These are phyloP conservation scores for Acrocephalus scirpaceus DNA, from an alignment of 2,797 vertebrate genomes.

Conservation along the genomic window DNA sequence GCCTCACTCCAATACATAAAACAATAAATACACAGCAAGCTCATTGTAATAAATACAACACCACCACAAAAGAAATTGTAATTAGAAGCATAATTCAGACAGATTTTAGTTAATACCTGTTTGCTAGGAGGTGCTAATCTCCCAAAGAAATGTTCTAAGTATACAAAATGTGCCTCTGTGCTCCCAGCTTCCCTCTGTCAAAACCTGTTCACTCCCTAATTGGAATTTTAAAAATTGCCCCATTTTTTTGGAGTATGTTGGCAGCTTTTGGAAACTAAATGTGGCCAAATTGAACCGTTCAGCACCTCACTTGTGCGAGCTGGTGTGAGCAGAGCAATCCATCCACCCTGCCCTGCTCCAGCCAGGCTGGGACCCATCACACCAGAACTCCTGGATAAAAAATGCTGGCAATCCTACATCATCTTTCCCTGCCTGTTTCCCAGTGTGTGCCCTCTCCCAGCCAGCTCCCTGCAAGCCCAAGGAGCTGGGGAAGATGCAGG, in stretches of 20 bases:
- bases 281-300: neutral
- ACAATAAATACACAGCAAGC: constrained; percentile 34
- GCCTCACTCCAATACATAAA: neutral
- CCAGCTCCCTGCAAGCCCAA: neutral
- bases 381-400: neutral
- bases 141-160: neutral
- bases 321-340: neutral
- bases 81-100: constrained; percentile 62
- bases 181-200: neutral
- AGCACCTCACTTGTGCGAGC: neutral
- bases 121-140: constrained; percentile 52
- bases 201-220: neutral
- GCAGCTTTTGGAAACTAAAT: neutral
- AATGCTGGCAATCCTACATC: accelerated
- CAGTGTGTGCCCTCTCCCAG: accelerated
- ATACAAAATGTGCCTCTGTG: neutral
- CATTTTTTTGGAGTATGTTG: neutral
- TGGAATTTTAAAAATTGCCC: constrained; percentile 8
- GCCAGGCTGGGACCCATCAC: accelerated
- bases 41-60: constrained; percentile 38
- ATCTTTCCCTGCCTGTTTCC: neutral
- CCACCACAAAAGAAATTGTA: constrained; percentile 41
- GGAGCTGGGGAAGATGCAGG: neutral
- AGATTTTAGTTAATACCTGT: constrained; percentile 63
- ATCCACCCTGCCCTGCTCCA: neutral